Base-by-base conservation (phyloP, 1,140 invertebrate species). In the Drosophila hydei region DNA sequence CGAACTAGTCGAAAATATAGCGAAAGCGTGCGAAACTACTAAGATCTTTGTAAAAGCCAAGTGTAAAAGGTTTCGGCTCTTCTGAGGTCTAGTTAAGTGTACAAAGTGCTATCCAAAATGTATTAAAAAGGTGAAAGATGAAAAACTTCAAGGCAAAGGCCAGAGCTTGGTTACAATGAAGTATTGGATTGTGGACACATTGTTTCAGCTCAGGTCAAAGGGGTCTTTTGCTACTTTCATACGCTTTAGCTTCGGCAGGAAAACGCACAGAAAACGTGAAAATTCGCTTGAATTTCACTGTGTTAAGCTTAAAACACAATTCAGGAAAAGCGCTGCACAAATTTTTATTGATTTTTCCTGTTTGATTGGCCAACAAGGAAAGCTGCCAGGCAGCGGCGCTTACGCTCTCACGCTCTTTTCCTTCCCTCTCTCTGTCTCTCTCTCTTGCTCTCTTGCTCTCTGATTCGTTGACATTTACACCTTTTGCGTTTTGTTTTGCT, bases 301-400 rank as follows among this genome's bases (percentile, higher is more conserved):
- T 25, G 11, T n/a, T 23, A 14, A 48, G 8, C 48, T 4, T 18
- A 30, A 50, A 33, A 25, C 23, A 42, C 3, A 55, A 48, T 12
- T 12, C 16, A 33, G 23, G 27, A n/a, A 45, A 55, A 48, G 48
- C 25, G 60, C 54, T 40, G 59, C 63, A 68, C 45, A 36, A 40
- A 69, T 58, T 64, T 62, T 79, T 88, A 88, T 88, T 88, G 83
- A 88, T 88, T 88, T 88, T 88, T 88, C 83, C 68, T 76, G 23
- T 69, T 45, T 61, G 58, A 88, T 72, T 88, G 75, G 64, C 78
- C 68, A 69, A 68, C 30, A 56, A 74, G 74, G 65, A 77, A 77
- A 72, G 71, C 58, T 78, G 67, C 38, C 60, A 60, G 55, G 36
- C 33, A 25, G 55, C n/a, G 19, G 51, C 40, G 5, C 30, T 36